phyloP scores from a whole-genome alignment of 1,140 invertebrate species.

The Drosophila eugracilis region DNA sequence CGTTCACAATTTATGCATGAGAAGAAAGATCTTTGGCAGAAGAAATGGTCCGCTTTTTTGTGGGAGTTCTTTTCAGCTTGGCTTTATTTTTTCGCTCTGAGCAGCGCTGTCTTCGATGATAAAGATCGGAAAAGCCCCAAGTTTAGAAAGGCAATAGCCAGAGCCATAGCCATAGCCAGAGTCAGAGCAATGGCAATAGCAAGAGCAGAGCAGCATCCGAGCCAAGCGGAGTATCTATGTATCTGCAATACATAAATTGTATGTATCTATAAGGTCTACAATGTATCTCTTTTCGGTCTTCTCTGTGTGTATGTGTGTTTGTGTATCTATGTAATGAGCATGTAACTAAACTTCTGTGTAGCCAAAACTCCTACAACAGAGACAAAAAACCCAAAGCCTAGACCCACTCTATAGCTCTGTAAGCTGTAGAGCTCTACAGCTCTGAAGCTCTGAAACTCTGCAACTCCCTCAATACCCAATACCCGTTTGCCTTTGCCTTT shows the following conservation, averaged over 20 bases:
- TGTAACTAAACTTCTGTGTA: conserved; percentile 82
- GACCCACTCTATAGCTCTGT: conserved; percentile 12
- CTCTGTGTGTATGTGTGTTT: conserved; percentile 16
- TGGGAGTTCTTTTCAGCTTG: conserved; percentile 47
- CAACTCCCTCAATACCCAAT: conserved; percentile 77
- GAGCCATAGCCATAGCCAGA: too few species aligned
- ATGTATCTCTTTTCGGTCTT: conserved; percentile 42
- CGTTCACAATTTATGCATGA: conserved; percentile 78
- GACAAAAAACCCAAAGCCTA: conserved; percentile 58
- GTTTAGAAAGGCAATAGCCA: conserved; percentile 75
- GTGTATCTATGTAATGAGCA: conserved; percentile 79
- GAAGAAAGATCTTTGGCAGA: conserved; percentile 67
- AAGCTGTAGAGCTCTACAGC: too few species aligned
- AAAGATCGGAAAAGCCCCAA: conserved; percentile 78
- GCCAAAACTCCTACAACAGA: conserved; percentile 81
- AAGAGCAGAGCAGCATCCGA: conserved; percentile 40
- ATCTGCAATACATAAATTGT: conserved; percentile 46
- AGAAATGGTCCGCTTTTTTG: conserved; percentile 64
- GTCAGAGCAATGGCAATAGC: conserved; percentile 76
- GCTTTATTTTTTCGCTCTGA: conserved; percentile 28
- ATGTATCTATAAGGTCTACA: conserved; percentile 64
- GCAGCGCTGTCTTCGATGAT: conserved; percentile 35
- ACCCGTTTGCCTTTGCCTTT: too few species aligned
- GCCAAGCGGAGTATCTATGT: conserved; percentile 38
- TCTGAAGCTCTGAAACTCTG: conserved; percentile 46